These are phyloP conservation scores for Mohoua ochrocephala DNA, from an alignment of 2,113 vertebrate species.

Conservation along the genomic window DNA sequence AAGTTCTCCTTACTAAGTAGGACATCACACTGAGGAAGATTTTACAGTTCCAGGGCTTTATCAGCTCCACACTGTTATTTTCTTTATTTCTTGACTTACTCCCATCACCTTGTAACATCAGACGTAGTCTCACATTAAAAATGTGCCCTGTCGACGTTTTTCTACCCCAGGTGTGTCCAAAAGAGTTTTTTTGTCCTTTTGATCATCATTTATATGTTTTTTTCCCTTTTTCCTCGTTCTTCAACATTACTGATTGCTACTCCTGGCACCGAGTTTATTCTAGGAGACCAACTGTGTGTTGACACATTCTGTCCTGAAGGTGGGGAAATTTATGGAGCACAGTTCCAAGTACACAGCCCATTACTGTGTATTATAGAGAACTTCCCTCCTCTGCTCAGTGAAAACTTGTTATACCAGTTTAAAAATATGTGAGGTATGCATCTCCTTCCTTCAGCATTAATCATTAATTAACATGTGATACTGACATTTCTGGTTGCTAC, in stretches of 20 bases:
- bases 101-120: not conserved
- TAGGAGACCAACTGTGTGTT: not conserved
- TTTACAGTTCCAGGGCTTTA: not conserved
- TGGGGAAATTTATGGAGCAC: constrained; percentile 14
- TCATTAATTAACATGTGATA: constrained; percentile 53
- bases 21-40: not conserved
- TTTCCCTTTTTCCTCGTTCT: not conserved
- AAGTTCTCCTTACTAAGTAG: not conserved
- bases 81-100: not conserved
- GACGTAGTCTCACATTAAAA: not conserved
- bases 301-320: constrained; percentile 53
- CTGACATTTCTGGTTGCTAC: constrained; percentile 45
- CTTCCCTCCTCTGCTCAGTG: not conserved
- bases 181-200: not conserved
- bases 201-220: not conserved
- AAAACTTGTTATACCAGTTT: constrained; percentile 56
- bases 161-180: not conserved
- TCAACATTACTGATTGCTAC: not conserved
- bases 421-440: constrained; percentile 56
- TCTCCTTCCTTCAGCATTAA: constrained; percentile 42
- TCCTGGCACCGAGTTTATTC: not conserved
- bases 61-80: not conserved
- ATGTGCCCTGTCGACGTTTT: not conserved
- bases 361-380: not conserved
- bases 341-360: constrained; percentile 28